Evolutionary conservation across 30 jellyfish, hydroid and myxozoan species (phyloP).

Genomic region (Aurelia sp.): DNA sequence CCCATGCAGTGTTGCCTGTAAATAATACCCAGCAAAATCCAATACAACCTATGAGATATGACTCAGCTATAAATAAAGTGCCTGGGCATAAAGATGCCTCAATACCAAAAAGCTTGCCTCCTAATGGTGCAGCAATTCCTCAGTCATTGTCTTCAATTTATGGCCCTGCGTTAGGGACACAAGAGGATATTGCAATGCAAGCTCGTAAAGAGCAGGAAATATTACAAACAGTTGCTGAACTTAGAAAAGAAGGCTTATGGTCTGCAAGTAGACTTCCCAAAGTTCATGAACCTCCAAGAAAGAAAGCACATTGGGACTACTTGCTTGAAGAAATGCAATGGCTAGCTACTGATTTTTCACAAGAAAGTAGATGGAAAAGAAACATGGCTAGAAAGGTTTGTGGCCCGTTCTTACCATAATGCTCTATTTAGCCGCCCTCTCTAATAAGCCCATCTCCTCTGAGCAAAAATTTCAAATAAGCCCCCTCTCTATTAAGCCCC

Average conservation of each 20-base stretch:
- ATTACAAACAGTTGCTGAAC: constrained; percentile 77
- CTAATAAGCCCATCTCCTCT: no score
- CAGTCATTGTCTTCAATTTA: constrained; percentile 43
- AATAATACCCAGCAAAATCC: constrained; percentile 8
- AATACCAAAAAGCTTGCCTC: background rate
- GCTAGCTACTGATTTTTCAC: constrained; percentile 96
- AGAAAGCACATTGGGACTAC: constrained; percentile 96
- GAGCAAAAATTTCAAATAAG: no score
- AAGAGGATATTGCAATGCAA: constrained; percentile 93
- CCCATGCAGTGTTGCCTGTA: constrained; percentile 1
- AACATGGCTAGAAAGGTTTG: constrained; percentile 94
- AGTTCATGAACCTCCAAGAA: constrained; percentile 93
- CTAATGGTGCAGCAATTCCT: constrained; percentile 21
- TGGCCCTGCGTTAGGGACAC: constrained; percentile 63
- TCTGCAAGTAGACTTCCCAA: constrained; percentile 96
- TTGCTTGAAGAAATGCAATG: constrained; percentile 97
- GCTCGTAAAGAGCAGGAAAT: constrained; percentile 92
- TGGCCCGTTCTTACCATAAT: background rate
- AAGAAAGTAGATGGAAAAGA: constrained; percentile 94
- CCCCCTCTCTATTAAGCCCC: no score
- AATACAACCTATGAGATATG: constrained; percentile 16
- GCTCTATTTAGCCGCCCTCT: no score
- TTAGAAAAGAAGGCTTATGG: constrained; percentile 93
- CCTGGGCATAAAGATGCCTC: constrained; percentile 24
- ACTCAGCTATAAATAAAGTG: background rate